These are phyloP conservation scores for Cygnus olor DNA, from an alignment of 2,797 vertebrate genomes.

Conservation along the genomic window DNA sequence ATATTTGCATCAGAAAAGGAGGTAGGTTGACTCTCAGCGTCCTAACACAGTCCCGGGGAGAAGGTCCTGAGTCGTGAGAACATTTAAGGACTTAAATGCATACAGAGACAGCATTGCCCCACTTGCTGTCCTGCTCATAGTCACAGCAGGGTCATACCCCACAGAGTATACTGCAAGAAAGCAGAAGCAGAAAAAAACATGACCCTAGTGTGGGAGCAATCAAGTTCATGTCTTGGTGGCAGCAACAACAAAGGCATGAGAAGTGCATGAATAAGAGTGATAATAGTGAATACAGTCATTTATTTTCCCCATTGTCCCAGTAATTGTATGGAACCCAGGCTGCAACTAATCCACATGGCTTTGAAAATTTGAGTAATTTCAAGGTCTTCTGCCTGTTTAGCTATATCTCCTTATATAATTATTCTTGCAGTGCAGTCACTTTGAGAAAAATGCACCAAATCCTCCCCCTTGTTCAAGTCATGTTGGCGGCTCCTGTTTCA, in stretches of 20 bases:
- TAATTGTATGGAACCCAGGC: not conserved
- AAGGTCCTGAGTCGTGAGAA: not conserved
- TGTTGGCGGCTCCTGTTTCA: not conserved
- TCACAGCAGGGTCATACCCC: not conserved
- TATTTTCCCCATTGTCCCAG: not conserved
- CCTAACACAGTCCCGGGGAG: not conserved
- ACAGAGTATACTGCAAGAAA: not conserved
- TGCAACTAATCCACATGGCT: not conserved
- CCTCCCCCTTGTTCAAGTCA: not conserved
- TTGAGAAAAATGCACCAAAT: not conserved
- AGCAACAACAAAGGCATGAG: not conserved
- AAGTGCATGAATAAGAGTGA: rapidly evolving
- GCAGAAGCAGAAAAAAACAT: not conserved
- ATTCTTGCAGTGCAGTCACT: not conserved
- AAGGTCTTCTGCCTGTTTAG: not conserved
- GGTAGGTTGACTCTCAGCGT: not conserved
- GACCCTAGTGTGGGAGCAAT: not conserved
- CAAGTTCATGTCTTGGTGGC: not conserved
- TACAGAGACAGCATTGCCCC: not conserved
- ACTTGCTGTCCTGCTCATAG: not conserved
- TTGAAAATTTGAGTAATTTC: not conserved
- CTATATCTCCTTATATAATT: not conserved
- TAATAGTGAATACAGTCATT: rapidly evolving
- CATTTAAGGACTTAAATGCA: not conserved
- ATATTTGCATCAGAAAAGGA: not conserved